Conservation (phyloP, 2,888 invertebrate genomes). For the Silvanus unidentatus region DNA sequence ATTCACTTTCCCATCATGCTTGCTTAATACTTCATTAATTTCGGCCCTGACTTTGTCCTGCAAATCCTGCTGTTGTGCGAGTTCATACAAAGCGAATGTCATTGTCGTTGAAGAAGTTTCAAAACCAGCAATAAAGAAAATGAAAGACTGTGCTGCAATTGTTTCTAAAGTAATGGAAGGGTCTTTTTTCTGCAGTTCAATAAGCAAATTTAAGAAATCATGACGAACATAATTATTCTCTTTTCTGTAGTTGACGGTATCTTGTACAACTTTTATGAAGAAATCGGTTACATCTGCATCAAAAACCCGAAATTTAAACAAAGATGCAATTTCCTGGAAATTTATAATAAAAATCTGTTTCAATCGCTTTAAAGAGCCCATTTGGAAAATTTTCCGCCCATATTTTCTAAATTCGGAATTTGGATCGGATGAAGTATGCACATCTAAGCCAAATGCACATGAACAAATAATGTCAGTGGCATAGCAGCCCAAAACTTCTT, state of each 20-base stretch:
- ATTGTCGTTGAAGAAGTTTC: slow-evolving; percentile 45
- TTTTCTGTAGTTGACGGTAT: slow-evolving; percentile 36
- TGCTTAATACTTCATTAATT: slow-evolving; percentile 16
- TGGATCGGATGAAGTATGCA: too few species aligned
- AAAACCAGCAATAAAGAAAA: slow-evolving; percentile 49
- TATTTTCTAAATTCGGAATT: too few species aligned
- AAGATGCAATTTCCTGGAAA: too few species aligned
- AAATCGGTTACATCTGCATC: slow-evolving; percentile 28
- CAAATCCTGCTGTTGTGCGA: slow-evolving; percentile 52
- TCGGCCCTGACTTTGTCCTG: slow-evolving; percentile 51
- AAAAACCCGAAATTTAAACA: too few species aligned
- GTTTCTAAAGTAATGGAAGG: neutral
- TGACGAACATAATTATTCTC: slow-evolving; percentile 47
- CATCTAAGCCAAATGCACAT: slow-evolving; percentile 53
- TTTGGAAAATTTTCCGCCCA: too few species aligned
- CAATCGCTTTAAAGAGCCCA: too few species aligned
- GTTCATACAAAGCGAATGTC: slow-evolving; percentile 49
- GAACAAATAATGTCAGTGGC: slow-evolving; percentile 54
- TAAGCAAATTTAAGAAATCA: slow-evolving; percentile 46
- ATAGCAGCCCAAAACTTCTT: slow-evolving; percentile 36
- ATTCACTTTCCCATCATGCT: slow-evolving; percentile 36
- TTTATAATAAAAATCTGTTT: too few species aligned
- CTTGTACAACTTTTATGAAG: slow-evolving; percentile 43
- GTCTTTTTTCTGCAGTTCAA: slow-evolving; percentile 45
- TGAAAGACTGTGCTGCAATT: slow-evolving; percentile 48